phyloP scores from a whole-genome alignment of 2,888 invertebrate species.

The Acrocera orbiculus region DNA sequence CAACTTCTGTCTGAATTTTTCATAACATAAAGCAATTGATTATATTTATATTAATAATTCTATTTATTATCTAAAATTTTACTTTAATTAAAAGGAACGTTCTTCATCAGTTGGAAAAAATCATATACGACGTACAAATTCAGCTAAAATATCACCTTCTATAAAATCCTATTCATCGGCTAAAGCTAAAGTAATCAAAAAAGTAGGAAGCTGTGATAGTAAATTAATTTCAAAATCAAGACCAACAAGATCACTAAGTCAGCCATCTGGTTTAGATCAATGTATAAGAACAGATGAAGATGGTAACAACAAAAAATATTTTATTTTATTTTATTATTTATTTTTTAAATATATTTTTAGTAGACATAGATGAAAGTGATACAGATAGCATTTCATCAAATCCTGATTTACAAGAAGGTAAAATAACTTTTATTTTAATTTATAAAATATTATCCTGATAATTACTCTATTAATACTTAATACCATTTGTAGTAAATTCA shows the following conservation, averaged over 20 bases:
- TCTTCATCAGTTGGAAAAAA: constrained; percentile 16
- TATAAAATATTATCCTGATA: too few relatives aligned
- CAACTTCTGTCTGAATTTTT: too few relatives aligned
- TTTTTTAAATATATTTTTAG: not conserved
- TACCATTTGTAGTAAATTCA: too few relatives aligned
- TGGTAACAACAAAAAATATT: not conserved
- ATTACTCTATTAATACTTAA: too few relatives aligned
- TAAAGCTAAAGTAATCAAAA: constrained; percentile 20
- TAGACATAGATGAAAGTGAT: constrained; percentile 24
- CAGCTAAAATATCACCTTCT: constrained; percentile 21
- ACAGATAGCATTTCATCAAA: constrained; percentile 30
- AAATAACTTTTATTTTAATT: too few relatives aligned
- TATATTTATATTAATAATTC: too few relatives aligned
- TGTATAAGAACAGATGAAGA: constrained; percentile 12
- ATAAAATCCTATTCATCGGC: constrained; percentile 9
- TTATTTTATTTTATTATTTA: not conserved
- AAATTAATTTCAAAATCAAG: constrained; percentile 20
- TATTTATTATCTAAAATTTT: constrained; percentile 3
- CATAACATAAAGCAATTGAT: too few relatives aligned
- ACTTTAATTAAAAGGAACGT: constrained; percentile 12
- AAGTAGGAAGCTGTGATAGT: constrained; percentile 18
- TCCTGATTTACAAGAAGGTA: constrained; percentile 23
- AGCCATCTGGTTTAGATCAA: constrained; percentile 35
- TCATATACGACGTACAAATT: constrained; percentile 25
- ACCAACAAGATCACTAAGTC: constrained; percentile 43